Evolutionary conservation across 2,113 vertebrate species (phyloP).

Genomic region (Podilymbus podiceps): DNA sequence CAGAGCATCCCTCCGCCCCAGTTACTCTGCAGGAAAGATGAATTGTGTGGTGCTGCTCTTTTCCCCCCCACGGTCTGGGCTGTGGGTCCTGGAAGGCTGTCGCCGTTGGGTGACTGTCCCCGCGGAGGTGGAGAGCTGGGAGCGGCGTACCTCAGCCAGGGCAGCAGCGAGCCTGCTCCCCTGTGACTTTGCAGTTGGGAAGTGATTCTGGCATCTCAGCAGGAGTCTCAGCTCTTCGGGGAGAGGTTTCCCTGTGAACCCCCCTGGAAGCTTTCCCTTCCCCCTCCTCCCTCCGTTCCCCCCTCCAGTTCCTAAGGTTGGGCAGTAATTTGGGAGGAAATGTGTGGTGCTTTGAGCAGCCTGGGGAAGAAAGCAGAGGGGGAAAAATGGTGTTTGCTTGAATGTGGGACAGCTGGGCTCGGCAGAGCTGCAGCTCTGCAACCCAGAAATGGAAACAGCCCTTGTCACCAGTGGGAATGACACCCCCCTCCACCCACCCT

Average conservation of each 20-base stretch:
- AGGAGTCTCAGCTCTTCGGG: not conserved
- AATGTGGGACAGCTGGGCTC: not conserved
- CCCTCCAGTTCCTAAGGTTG: not conserved
- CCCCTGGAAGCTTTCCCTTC: not conserved
- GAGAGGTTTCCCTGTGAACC: not conserved
- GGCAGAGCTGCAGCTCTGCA: not conserved
- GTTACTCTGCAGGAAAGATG: not conserved
- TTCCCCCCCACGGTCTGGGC: not conserved
- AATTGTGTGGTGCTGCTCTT: accelerated
- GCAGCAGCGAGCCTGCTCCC: accelerated
- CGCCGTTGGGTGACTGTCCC: not conserved
- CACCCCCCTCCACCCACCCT: not conserved
- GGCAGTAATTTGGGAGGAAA: not conserved
- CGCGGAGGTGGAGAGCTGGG: not conserved
- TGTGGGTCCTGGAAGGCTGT: not conserved
- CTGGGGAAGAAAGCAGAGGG: not conserved
- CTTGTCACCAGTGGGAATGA: not conserved
- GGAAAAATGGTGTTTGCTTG: not conserved
- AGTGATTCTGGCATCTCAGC: not conserved
- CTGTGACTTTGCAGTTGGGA: not conserved
- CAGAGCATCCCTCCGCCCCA: not conserved
- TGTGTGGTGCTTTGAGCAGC: not conserved
- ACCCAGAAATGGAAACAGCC: not conserved
- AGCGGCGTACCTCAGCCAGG: not conserved
- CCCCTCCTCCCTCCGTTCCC: not conserved